Evolutionary conservation across 2,888 invertebrate species (phyloP).

Genomic region (Aporophyla nigra): DNA sequence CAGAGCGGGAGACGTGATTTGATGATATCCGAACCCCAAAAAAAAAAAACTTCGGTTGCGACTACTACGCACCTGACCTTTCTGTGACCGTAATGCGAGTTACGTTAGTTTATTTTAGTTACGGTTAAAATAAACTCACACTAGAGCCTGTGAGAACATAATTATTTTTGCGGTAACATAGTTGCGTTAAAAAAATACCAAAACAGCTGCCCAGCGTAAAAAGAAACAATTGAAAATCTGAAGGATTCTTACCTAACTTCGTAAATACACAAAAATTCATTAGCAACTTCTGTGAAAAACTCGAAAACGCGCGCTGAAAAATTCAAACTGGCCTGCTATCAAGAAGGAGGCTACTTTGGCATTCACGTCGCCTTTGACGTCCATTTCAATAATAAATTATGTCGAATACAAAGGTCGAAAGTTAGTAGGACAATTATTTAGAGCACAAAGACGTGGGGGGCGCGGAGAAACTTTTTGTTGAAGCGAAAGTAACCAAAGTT

Average conservation of each 20-base stretch:
- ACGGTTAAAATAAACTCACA: no score
- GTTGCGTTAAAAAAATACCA: neutral
- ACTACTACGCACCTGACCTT: no score
- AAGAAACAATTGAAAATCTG: slow-evolving; percentile 9
- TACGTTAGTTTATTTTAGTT: no score
- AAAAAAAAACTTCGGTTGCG: no score
- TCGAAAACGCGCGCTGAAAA: slow-evolving; percentile 33
- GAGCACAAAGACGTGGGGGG: neutral
- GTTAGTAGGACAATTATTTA: slow-evolving; percentile 32
- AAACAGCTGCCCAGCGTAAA: neutral
- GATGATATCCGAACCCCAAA: no score
- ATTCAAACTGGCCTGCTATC: slow-evolving; percentile 27
- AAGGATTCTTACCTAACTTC: slow-evolving; percentile 14
- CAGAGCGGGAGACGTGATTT: no score
- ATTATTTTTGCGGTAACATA: neutral
- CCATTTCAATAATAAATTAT: slow-evolving; percentile 59
- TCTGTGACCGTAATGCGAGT: no score
- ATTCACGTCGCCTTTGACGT: slow-evolving; percentile 45
- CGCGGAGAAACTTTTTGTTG: neutral
- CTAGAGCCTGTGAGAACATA: no score
- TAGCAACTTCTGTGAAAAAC: slow-evolving; percentile 31
- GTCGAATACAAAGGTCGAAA: slow-evolving; percentile 35
- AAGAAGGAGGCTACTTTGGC: slow-evolving; percentile 28
- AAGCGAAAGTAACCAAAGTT: neutral
- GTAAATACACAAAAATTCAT: slow-evolving; percentile 28